Evolutionary conservation across 2,113 vertebrate genomes (phyloP).

Genomic region (Amblyopsis rosae): DNA sequence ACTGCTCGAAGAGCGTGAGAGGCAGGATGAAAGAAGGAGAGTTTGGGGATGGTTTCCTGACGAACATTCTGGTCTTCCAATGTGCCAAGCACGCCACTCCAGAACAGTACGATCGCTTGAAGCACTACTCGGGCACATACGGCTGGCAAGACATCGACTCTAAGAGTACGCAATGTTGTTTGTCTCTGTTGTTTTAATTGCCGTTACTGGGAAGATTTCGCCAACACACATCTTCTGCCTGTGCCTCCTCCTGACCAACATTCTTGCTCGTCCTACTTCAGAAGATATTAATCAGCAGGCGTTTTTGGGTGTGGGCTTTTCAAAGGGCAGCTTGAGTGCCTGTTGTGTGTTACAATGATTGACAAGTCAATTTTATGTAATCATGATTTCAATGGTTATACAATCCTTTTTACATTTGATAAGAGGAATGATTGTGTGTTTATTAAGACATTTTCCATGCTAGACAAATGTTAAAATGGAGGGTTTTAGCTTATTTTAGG

Average conservation of each 20-base stretch:
- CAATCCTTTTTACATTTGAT: too few relatives aligned
- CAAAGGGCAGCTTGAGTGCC: too few relatives aligned
- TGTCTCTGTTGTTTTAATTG: not conserved
- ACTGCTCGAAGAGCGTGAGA: constrained; percentile 56
- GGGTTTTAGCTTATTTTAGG: too few relatives aligned
- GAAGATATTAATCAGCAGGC: not conserved
- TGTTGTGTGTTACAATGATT: too few relatives aligned
- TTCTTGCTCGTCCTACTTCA: not conserved
- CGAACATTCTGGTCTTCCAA: constrained; percentile 73
- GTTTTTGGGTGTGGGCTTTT: not conserved
- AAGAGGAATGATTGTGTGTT: too few relatives aligned
- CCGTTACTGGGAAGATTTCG: not conserved
- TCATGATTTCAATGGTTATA: too few relatives aligned
- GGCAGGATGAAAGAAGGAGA: constrained; percentile 29
- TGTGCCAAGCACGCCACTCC: constrained; percentile 63
- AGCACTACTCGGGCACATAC: constrained; percentile 59
- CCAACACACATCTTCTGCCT: too few relatives aligned
- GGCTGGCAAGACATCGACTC: constrained; percentile 73
- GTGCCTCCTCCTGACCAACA: too few relatives aligned
- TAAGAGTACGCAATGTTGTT: constrained; percentile 53
- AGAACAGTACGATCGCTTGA: constrained; percentile 69
- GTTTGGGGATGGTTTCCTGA: constrained; percentile 54
- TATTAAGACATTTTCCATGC: too few relatives aligned
- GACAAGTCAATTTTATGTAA: too few relatives aligned
- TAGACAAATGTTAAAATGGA: too few relatives aligned